These are phyloP conservation scores for Ochotona curzoniae DNA, from an alignment of 2,113 vertebrate species.

Conservation along the genomic window DNA sequence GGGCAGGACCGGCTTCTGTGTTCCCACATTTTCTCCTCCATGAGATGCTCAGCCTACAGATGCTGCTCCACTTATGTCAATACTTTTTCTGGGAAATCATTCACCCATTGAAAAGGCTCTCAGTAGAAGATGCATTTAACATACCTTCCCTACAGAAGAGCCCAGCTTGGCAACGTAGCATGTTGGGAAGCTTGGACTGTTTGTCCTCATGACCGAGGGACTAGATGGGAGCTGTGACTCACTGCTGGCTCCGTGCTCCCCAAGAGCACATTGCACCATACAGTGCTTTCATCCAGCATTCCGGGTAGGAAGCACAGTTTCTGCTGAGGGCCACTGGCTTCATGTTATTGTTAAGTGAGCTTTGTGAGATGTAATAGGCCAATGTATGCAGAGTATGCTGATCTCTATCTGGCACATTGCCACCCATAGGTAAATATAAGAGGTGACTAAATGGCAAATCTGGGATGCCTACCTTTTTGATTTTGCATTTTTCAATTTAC, in stretches of 20 bases:
- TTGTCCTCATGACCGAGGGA: neutral
- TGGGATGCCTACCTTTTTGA: neutral
- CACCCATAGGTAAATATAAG: neutral
- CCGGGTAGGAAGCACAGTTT: neutral
- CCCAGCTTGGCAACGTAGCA: neutral
- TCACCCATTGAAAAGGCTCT: neutral
- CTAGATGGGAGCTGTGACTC: neutral
- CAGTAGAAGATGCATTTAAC: neutral
- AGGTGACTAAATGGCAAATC: neutral
- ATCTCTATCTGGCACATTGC: neutral
- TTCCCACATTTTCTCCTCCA: neutral
- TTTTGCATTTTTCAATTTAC: neutral
- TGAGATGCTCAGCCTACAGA: neutral
- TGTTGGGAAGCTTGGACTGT: no score
- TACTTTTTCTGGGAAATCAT: neutral
- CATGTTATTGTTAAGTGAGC: no score
- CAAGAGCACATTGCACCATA: neutral
- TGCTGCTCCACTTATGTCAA: neutral
- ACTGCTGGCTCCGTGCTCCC: no score
- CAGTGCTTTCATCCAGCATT: neutral
- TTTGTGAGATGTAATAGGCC: neutral
- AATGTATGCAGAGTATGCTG: neutral
- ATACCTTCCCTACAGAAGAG: neutral
- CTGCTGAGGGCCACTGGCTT: neutral
- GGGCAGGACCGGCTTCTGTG: neutral